Evolutionary conservation across 1,140 invertebrate genomes (phyloP).

Genomic region (Mizuhopecten yessoensis): DNA sequence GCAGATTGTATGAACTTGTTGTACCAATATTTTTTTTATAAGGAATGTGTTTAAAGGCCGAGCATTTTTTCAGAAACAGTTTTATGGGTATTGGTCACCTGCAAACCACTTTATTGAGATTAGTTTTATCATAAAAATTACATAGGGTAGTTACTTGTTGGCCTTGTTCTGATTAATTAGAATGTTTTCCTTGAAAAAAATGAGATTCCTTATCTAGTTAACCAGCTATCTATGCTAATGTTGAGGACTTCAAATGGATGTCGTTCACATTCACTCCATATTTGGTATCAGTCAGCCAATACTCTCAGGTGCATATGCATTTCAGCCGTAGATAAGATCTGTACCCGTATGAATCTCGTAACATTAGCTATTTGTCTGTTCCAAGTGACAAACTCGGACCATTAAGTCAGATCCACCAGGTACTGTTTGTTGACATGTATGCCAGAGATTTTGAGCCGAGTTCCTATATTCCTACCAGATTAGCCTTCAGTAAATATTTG

Average conservation of each 20-base stretch:
- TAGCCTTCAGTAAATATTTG: constrained; percentile 26
- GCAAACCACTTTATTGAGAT: neutral
- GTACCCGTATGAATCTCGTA: neutral
- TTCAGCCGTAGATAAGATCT: constrained; percentile 19
- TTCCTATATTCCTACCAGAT: neutral
- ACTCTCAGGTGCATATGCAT: neutral
- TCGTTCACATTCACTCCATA: neutral
- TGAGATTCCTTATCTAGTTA: neutral
- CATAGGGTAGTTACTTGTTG: neutral
- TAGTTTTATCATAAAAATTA: neutral
- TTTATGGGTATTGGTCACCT: too few relatives aligned
- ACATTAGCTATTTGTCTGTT: constrained; percentile 34
- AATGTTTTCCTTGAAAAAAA: neutral
- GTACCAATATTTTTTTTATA: too few relatives aligned
- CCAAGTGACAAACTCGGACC: neutral
- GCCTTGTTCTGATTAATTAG: neutral
- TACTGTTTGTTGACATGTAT: neutral
- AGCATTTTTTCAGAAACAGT: too few relatives aligned
- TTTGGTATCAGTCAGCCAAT: neutral
- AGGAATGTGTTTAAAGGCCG: too few relatives aligned
- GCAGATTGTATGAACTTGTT: too few relatives aligned
- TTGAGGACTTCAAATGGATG: constrained; percentile 27
- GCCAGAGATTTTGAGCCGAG: neutral
- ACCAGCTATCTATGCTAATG: neutral
- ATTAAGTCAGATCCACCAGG: neutral